Evolutionary conservation across 2,113 vertebrate genomes (phyloP).

Genomic region (Hyperoodon ampullatus): DNA sequence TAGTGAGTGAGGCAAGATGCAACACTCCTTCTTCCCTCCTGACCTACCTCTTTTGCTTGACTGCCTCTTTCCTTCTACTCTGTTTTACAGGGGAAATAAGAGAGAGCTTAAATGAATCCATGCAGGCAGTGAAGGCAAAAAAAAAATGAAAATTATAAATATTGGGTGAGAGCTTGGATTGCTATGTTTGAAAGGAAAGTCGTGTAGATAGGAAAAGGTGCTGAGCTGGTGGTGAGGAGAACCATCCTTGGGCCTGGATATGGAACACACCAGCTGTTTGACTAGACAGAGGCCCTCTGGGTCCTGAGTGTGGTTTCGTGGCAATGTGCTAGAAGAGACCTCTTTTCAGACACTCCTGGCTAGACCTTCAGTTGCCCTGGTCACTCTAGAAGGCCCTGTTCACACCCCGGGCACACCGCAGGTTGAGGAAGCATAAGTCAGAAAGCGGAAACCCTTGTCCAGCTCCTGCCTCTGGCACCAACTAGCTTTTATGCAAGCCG

Average conservation of each 20-base stretch:
- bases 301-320: not conserved
- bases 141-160: not conserved
- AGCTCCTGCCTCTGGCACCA: not conserved
- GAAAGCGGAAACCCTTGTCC: not conserved
- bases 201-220: not conserved
- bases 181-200: not conserved
- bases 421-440: not conserved
- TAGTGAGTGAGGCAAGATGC: not conserved
- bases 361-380: not conserved
- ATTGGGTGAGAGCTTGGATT: not conserved
- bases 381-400: not conserved
- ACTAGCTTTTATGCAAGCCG: not conserved
- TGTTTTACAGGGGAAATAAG: not conserved
- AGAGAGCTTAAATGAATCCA: not conserved
- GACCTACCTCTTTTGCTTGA: not conserved
- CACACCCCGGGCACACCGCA: too few relatives aligned
- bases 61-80: not conserved
- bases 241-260: not conserved
- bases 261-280: not conserved
- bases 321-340: too few relatives aligned
- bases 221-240: not conserved
- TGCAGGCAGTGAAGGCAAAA: not conserved
- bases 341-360: not conserved
- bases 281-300: not conserved
- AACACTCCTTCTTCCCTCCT: not conserved